Evolutionary conservation across 1,140 invertebrate species (phyloP), one percentile per base, ranked within the genome.

Genomic region (Plutomurus gul): DNA sequence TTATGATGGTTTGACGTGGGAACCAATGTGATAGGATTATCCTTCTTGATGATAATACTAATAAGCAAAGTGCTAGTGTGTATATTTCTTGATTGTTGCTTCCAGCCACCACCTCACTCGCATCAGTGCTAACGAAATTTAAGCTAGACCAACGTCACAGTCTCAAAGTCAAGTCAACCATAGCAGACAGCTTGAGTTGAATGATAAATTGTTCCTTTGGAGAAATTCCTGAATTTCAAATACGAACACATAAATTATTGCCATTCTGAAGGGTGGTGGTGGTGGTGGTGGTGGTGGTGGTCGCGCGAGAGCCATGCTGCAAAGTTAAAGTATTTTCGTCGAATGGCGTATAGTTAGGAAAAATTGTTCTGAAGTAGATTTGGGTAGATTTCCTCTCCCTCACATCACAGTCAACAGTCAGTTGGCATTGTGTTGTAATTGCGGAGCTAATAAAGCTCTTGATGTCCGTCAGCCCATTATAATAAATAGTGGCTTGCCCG

Each of bases 1-100:
- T 65, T 65, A 65, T 65, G 56, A 65, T 65, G 56, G 36, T 65
- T 65, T 65, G 56, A 65, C 56, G 56, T 65, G 56, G 56, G 56
- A 65, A 30, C 56, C 36, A 43, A n/a, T 43, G 27, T 65, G 56
- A 65, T 65, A 65, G 30, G 30, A 65, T 30, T 65, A 11, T 30
- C 36, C 56, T n/a, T 16, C 27, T 65, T 65, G 25, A 65, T 65
- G 27, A 65, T 65, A 65, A 65, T 65, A 65, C 56, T 65, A 65
- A 65, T 65, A 27, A 30, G 56, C 56, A 65, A 65, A 65, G n/a
- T 65, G n/a, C 27, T 51, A 51, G n/a, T 51, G 25, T 16, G 56
- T 33, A 30, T 33, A 65, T 33, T 43, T 65, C 25, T 27, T 65
- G 56, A 65, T 36, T 65, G 25, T 65, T 65, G 25, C n/a, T n/a